Evolutionary conservation across 2,888 invertebrate species (phyloP).

Genomic region (Bembecia ichneumoniformis): DNA sequence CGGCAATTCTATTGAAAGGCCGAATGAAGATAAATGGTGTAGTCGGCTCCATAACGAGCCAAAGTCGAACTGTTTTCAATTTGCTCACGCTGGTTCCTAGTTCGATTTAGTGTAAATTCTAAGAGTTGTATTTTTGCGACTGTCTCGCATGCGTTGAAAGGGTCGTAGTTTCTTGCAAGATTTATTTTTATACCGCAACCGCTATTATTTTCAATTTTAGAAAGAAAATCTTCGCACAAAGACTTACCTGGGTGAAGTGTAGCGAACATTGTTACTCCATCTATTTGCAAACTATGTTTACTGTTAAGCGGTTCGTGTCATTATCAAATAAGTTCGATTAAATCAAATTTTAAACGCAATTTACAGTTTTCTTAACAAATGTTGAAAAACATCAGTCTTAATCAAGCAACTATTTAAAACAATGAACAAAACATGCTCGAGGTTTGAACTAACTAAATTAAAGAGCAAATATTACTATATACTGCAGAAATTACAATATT

Average conservation of each 20-base stretch:
- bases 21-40: conserved; percentile 68
- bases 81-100: conserved; percentile 41
- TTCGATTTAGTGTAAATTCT: conserved; percentile 55
- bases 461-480: no score
- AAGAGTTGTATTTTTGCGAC: conserved; percentile 17
- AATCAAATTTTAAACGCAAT: no score
- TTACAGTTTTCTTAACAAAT: no score
- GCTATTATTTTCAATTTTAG: conserved; percentile 17
- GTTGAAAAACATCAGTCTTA: no score
- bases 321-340: no score
- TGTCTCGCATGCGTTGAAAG: conserved; percentile 11
- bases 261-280: no score
- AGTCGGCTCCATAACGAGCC: conserved; percentile 63
- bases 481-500: no score
- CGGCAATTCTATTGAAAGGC: conserved; percentile 64
- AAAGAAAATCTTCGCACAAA: conserved; percentile 1
- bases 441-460: no score
- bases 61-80: conserved; percentile 66
- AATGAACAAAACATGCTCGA: no score
- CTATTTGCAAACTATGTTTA: no score
- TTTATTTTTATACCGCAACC: conserved; percentile 11
- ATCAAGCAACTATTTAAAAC: no score
- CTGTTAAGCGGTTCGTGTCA: no score
- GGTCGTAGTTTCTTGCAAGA: conserved; percentile 7
- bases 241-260: not conserved